Conservation (phyloP, 2,113 vertebrate genomes). For the Anarrhichthys ocellatus region DNA sequence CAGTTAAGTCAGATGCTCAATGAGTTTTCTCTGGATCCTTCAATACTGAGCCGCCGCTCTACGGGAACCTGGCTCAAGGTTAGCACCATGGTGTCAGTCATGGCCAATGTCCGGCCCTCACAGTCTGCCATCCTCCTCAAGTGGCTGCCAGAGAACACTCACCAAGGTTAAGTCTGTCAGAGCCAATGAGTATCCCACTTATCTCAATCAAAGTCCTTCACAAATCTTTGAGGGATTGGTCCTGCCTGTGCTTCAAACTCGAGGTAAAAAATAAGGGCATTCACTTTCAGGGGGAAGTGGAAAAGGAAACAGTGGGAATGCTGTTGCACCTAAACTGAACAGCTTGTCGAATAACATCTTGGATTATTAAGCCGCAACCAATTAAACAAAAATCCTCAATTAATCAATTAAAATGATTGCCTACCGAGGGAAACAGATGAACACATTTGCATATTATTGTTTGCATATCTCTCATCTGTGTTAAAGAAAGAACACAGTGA, state of each 20-base stretch:
- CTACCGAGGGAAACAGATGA: slow-evolving; percentile 74
- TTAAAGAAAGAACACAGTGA: slow-evolving; percentile 18
- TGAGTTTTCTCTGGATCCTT: slow-evolving; percentile 61
- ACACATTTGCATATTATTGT: slow-evolving; percentile 76
- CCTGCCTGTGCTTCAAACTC: slow-evolving; percentile 44
- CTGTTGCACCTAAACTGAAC: slow-evolving; percentile 57
- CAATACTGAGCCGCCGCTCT: slow-evolving; percentile 55
- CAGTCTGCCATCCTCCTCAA: slow-evolving; percentile 61
- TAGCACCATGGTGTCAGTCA: slow-evolving; percentile 56
- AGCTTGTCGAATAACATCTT: slow-evolving; percentile 74
- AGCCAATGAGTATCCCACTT: slow-evolving; percentile 55
- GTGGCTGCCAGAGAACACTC: slow-evolving; percentile 66
- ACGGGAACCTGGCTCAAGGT: slow-evolving; percentile 72
- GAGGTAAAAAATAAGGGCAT: slow-evolving; percentile 42
- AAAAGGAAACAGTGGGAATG: slow-evolving; percentile 7
- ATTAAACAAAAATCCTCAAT: slow-evolving; percentile 79
- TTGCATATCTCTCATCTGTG: slow-evolving; percentile 56
- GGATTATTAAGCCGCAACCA: slow-evolving; percentile 73
- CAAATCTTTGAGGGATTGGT: slow-evolving; percentile 56
- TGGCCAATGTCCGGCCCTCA: slow-evolving; percentile 58
- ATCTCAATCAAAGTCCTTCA: slow-evolving; percentile 72
- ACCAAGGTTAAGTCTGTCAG: slow-evolving; percentile 73
- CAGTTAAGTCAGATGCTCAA: slow-evolving; percentile 70
- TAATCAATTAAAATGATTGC: slow-evolving; percentile 79
- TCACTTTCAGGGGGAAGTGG: slow-evolving; percentile 18